phyloP scores from a whole-genome alignment of 2,113 vertebrate species.

The Ochotona curzoniae region DNA sequence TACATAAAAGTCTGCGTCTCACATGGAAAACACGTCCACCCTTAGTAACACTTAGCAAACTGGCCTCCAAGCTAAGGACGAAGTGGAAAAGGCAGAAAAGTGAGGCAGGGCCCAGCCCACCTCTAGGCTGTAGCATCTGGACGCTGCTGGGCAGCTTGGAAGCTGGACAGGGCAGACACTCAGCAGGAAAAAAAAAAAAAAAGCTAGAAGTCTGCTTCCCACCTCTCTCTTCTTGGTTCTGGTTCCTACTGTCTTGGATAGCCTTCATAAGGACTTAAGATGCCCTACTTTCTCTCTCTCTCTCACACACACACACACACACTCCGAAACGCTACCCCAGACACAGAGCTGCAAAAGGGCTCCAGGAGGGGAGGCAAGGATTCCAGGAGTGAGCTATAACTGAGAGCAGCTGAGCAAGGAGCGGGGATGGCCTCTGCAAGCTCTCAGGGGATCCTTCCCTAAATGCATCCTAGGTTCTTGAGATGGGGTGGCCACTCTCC shows the following conservation, averaged over 20 bases:
- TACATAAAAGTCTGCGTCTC: conserved; percentile 44
- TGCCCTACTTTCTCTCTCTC: background rate
- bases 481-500: background rate
- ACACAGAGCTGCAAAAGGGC: background rate
- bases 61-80: background rate
- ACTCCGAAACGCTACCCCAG: background rate
- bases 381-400: background rate
- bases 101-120: background rate
- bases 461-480: background rate
- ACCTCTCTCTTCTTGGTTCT: background rate
- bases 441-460: background rate
- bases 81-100: background rate
- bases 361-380: background rate
- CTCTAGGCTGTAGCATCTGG: background rate
- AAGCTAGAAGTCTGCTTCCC: background rate
- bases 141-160: background rate
- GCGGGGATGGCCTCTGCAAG: background rate
- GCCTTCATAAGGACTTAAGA: background rate
- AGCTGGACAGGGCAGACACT: background rate
- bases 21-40: background rate
- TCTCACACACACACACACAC: background rate
- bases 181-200: background rate
- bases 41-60: conserved; percentile 15
- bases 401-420: background rate
- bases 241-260: background rate